Base-by-base conservation (phyloP, 2,888 invertebrate species). In the Phaonia tiefii region DNA sequence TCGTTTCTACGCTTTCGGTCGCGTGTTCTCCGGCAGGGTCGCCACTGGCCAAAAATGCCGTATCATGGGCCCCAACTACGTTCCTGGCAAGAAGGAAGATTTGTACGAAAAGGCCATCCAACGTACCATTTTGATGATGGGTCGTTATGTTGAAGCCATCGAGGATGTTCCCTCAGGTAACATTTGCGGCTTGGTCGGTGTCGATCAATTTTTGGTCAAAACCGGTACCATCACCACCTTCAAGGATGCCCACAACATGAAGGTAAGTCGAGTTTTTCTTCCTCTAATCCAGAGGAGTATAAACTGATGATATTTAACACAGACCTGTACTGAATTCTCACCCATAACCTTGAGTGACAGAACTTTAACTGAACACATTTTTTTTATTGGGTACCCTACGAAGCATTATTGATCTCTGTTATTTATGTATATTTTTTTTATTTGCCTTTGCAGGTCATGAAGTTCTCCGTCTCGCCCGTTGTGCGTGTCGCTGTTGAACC, bases 111-210 rank as follows among this genome's bases (percentile, higher is more conserved):
- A 99, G 92, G 97, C 97, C 86, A 99, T 99, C 92, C 99, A 99
- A 92, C 96, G 99, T 92, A 99, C 99, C 81, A 98, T 99, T 91
- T 94, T 99, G 89, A 99, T 99, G 99, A 99, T 99, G 99, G 99
- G 99, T 85, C 97, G 99, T 92, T 99, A 99, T 89, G 97, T 97
- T 80, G 99, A 99, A 92, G 98, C 99, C 84, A 99, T 99, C 88
- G 99, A 99, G 92, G 99, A 99, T 92, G 99, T 99, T 84, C 99
- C 99, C 80, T 98, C 95, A 85, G 99, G 98, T 88, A 99, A 99
- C 94, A 99, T 99, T 92, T 99, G 99, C 91, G 99, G 99, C 93
- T 94, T 99, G 89, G 99, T 99, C 86, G 99, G 99, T 89, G 99
- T 99, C 67, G 99, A 99, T 93, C 99, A 99, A 92, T 99, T 97